Percentiles rank a stretch among this genome's conserved stretches.
phyloP scores from a whole-genome alignment of 2,888 invertebrate genomes.

The Xestoiulus laeticollis region DNA sequence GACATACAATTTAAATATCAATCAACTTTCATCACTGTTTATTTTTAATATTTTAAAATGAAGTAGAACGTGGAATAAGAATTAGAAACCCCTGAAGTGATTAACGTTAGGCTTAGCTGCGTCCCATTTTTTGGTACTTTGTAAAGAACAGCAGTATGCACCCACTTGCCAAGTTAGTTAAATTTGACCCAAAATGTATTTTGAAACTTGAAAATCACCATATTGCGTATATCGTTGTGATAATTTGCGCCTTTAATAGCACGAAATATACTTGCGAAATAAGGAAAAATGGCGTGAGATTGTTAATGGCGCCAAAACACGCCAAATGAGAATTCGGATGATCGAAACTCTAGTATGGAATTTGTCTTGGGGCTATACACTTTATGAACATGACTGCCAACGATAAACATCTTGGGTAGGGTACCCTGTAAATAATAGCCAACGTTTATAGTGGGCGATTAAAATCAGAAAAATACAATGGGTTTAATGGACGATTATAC shows the following conservation, averaged over 20 bases:
- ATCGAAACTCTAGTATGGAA: background rate
- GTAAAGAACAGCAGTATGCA: no score
- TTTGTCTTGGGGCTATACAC: background rate
- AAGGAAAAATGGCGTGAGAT: background rate
- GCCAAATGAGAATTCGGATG: background rate
- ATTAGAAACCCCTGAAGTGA: background rate
- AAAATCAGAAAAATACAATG: background rate
- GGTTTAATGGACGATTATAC: background rate
- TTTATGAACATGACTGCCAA: background rate
- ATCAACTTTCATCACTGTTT: no score
- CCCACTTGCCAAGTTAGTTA: background rate
- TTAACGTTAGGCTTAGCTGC: background rate
- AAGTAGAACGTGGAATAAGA: background rate
- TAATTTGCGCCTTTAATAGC: background rate
- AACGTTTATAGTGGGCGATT: background rate
- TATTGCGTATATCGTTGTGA: background rate
- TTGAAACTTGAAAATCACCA: conserved; percentile 10
- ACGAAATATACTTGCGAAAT: background rate
- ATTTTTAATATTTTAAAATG: background rate
- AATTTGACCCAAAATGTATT: background rate
- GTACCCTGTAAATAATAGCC: background rate
- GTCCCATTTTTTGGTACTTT: background rate
- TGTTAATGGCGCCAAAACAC: conserved; percentile 15
- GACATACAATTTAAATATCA: no score
- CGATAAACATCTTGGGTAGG: background rate